These are phyloP conservation scores for Athetis lepigone DNA, from an alignment of 2,888 invertebrate species.

Conservation along the genomic window DNA sequence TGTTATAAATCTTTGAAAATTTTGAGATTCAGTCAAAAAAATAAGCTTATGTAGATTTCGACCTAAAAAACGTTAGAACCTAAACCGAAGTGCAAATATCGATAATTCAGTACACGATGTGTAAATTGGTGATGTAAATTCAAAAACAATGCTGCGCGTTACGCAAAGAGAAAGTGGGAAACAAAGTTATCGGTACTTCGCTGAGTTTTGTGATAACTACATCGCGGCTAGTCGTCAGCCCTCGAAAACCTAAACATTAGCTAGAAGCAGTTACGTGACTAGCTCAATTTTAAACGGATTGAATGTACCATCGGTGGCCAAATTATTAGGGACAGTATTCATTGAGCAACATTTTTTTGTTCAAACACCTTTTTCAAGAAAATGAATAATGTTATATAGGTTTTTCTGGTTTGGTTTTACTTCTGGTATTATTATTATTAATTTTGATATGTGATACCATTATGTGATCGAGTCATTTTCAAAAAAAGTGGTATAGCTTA, in stretches of 20 bases:
- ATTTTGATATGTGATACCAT: too few relatives aligned
- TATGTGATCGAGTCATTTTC: too few relatives aligned
- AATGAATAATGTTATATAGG: too few relatives aligned
- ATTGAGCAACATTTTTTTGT: too few relatives aligned
- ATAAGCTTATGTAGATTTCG: neutral
- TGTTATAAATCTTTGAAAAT: too few relatives aligned
- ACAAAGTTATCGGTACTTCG: conserved; percentile 77
- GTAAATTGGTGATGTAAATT: conserved; percentile 77
- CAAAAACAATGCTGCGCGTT: conserved; percentile 77
- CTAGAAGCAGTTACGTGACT: conserved; percentile 22
- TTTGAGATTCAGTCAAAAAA: too few relatives aligned
- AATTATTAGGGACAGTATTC: too few relatives aligned
- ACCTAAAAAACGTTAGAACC: conserved; percentile 6
- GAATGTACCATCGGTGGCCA: too few relatives aligned
- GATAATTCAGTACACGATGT: conserved; percentile 45
- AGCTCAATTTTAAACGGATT: conserved; percentile 16
- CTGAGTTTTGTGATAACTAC: conserved; percentile 65
- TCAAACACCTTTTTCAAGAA: too few relatives aligned
- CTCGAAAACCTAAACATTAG: conserved; percentile 27
- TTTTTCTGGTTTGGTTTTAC: too few relatives aligned
- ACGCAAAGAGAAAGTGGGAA: conserved; percentile 85
- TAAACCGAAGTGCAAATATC: conserved; percentile 36
- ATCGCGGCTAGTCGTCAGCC: conserved; percentile 44
- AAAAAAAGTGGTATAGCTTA: too few relatives aligned
- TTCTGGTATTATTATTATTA: too few relatives aligned